phyloP scores from a whole-genome alignment of 1,140 invertebrate genomes.

The Oryctes rhinoceros region DNA sequence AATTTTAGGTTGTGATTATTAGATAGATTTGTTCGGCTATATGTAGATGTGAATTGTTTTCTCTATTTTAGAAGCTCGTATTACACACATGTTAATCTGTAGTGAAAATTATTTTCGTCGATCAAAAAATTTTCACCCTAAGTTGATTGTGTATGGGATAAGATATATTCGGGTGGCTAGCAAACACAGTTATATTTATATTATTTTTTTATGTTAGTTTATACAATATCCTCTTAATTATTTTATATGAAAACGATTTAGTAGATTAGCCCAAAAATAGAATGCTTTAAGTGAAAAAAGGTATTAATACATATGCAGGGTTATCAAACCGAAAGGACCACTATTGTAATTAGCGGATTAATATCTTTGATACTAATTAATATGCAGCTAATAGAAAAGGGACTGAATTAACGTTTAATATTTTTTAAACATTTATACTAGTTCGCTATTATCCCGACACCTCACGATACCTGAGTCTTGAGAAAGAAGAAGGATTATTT shows the following conservation, averaged over 20 bases:
- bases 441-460: too few relatives aligned
- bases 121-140: too few relatives aligned
- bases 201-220: not conserved
- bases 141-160: not conserved
- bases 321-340: too few relatives aligned
- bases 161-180: slow-evolving; percentile 21
- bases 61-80: slow-evolving; percentile 10
- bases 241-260: not conserved
- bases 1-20: slow-evolving; percentile 13
- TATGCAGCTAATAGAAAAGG: too few relatives aligned
- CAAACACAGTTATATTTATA: slow-evolving; percentile 24
- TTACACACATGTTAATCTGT: not conserved
- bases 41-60: slow-evolving; percentile 7
- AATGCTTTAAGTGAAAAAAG: not conserved
- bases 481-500: too few relatives aligned
- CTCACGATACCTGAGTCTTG: too few relatives aligned
- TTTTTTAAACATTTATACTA: too few relatives aligned
- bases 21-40: slow-evolving; percentile 12
- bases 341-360: too few relatives aligned
- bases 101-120: too few relatives aligned
- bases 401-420: too few relatives aligned
- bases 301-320: too few relatives aligned
- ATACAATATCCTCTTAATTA: slow-evolving; percentile 3
- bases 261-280: slow-evolving; percentile 3
- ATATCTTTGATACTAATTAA: too few relatives aligned